Evolutionary conservation across 1,140 invertebrate genomes (phyloP).

Genomic region (Drosophila santomea): DNA sequence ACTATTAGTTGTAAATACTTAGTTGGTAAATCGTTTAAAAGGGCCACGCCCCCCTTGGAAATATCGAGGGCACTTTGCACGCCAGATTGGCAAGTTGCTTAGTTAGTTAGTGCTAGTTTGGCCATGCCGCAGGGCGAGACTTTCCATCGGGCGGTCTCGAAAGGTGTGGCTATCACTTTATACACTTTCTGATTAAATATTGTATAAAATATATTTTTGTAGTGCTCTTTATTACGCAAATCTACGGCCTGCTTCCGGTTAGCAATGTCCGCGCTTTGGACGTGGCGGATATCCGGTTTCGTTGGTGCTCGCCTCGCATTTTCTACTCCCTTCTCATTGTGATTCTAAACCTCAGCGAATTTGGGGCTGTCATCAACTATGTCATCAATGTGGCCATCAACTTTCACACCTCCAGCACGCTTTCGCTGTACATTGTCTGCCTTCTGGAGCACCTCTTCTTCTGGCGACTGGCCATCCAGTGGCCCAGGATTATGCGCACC

Average conservation of each 20-base stretch:
- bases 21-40: conserved; percentile 54
- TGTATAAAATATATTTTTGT: not conserved
- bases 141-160: conserved; percentile 64
- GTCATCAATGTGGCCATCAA: conserved; percentile 52
- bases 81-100: conserved; percentile 6
- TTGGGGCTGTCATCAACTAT: conserved; percentile 56
- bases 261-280: conserved; percentile 50
- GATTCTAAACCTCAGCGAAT: conserved; percentile 63
- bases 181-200: not conserved
- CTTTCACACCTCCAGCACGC: conserved; percentile 70
- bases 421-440: conserved; percentile 71
- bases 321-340: conserved; percentile 59
- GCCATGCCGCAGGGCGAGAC: conserved; percentile 71
- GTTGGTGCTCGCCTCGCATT: conserved; percentile 54
- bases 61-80: conserved; percentile 6
- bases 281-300: conserved; percentile 50
- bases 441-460: conserved; percentile 76
- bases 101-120: conserved; percentile 53
- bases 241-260: conserved; percentile 71
- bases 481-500: conserved; percentile 63
- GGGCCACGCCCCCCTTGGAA: conserved; percentile 45
- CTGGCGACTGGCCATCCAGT: conserved; percentile 70
- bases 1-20: conserved; percentile 68
- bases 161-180: conserved; percentile 36
- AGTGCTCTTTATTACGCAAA: conserved; percentile 77